Conservation (phyloP, 2,113 vertebrate genomes). For the Psittacula cyanocephala region DNA sequence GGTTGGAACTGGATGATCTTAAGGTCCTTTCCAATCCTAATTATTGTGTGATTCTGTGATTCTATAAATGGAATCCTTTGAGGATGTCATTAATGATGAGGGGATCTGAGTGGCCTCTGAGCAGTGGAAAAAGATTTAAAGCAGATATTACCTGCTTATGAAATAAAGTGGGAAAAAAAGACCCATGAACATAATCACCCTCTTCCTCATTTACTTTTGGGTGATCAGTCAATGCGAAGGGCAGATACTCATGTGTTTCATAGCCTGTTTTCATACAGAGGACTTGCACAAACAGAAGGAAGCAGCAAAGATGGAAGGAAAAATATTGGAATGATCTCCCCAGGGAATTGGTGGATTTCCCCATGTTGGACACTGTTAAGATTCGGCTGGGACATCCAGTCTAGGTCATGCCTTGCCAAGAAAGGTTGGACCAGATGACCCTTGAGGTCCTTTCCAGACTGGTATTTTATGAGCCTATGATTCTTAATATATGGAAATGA, state of each 20-base stretch:
- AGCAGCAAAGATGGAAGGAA: neutral
- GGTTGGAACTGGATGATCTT: no score
- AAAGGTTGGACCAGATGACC: neutral
- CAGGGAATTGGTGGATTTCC: neutral
- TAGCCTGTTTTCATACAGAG: neutral
- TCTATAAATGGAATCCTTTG: neutral
- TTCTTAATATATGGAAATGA: neutral
- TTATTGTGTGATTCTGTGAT: no score
- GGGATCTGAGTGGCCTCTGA: neutral
- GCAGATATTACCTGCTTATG: neutral
- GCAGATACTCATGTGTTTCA: neutral
- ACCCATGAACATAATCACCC: fast-evolving
- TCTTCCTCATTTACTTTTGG: neutral
- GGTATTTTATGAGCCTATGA: neutral
- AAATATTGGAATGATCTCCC: neutral
- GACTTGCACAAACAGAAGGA: neutral
- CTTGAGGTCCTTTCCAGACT: neutral
- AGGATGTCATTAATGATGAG: neutral
- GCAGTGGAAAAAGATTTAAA: neutral
- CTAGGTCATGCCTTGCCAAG: neutral
- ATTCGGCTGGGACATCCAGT: neutral
- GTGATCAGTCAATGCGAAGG: neutral
- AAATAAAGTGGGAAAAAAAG: neutral
- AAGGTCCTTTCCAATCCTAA: no score
- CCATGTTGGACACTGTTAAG: no score